Conservation (phyloP, 2,888 invertebrate genomes). For the Caenorhabditis uteleia region DNA sequence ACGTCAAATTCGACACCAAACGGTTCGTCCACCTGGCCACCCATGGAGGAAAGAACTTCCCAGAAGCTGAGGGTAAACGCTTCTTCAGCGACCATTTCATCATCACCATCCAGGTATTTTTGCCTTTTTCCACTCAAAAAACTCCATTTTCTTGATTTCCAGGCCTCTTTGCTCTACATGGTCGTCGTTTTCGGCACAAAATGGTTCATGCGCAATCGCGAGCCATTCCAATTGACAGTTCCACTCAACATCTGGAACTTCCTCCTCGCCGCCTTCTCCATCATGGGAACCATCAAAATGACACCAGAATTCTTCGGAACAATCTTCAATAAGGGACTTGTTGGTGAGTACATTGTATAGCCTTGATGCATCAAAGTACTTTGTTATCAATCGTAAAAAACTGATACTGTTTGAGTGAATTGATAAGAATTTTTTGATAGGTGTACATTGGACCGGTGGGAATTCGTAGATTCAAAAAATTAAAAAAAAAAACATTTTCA, state of each 20-base stretch:
- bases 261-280: constrained; percentile 71
- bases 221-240: constrained; percentile 70
- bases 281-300: constrained; percentile 50
- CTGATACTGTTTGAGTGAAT: neutral
- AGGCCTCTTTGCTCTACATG: constrained; percentile 52
- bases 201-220: constrained; percentile 70
- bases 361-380: neutral
- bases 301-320: constrained; percentile 51
- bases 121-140: neutral
- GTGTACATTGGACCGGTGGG: neutral
- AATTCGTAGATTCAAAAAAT: constrained; percentile 2
- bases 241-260: constrained; percentile 71
- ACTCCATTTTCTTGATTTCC: constrained; percentile 7
- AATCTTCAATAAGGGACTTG: constrained; percentile 48
- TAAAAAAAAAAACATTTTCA: constrained; percentile 24
- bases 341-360: constrained; percentile 32
- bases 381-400: neutral
- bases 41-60: constrained; percentile 50
- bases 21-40: constrained; percentile 42
- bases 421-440: constrained; percentile 1
- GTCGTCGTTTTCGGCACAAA: constrained; percentile 70
- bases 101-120: constrained; percentile 59
- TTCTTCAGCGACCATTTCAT: constrained; percentile 61
- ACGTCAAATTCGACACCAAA: constrained; percentile 48
- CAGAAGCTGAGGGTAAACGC: constrained; percentile 42